Conservation (phyloP, 1,140 invertebrate species). For the Drosophila arizonae region DNA sequence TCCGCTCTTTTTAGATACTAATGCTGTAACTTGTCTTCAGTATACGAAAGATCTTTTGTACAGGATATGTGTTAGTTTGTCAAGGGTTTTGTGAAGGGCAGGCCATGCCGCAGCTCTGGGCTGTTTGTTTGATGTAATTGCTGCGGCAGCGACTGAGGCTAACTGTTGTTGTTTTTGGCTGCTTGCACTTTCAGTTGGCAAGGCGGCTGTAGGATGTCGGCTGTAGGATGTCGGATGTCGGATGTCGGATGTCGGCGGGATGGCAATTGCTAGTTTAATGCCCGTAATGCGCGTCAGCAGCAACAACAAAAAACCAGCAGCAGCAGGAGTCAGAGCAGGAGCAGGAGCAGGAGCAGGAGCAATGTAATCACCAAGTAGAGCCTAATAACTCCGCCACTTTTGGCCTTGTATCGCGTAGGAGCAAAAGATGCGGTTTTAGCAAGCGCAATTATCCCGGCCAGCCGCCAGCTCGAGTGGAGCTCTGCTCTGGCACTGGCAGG, state of each 20-base stretch:
- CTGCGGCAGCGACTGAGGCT: constrained; percentile 24
- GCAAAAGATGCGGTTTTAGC: constrained; percentile 24
- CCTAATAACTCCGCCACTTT: constrained; percentile 16
- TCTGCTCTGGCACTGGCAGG: background rate
- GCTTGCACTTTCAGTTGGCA: constrained; percentile 24
- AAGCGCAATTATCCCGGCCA: constrained; percentile 25
- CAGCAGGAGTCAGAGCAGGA: constrained; percentile 15
- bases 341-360: constrained; percentile 11
- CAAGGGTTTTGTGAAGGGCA: background rate
- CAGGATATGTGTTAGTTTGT: constrained; percentile 14
- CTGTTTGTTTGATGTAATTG: constrained; percentile 40
- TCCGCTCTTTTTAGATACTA: too few species aligned
- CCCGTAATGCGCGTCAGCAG: constrained; percentile 43
- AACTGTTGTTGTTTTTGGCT: constrained; percentile 30
- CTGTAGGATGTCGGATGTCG: constrained; percentile 1
- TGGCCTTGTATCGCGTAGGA: constrained; percentile 5
- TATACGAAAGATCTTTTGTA: too few species aligned
- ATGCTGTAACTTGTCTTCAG: too few species aligned
- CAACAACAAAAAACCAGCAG: constrained; percentile 18
- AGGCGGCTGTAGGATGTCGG: constrained; percentile 23
- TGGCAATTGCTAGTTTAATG: constrained; percentile 50
- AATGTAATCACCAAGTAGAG: constrained; percentile 9
- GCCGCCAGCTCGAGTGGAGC: background rate
- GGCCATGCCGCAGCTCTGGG: constrained; percentile 10
- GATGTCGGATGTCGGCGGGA: constrained; percentile 19